phyloP scores from a whole-genome alignment of 2,888 invertebrate species.

The Nomada fucata region DNA sequence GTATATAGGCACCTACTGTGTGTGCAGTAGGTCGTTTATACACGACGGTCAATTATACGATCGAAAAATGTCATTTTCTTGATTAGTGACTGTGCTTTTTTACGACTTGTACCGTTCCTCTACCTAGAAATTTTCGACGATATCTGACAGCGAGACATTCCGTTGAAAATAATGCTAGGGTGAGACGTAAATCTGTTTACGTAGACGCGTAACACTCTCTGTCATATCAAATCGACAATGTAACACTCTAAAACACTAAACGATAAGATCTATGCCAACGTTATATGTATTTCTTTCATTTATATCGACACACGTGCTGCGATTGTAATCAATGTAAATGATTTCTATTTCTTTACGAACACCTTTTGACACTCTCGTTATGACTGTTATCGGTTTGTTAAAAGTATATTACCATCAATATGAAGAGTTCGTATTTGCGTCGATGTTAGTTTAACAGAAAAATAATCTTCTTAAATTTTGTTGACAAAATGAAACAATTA shows the following conservation, averaged over 20 bases:
- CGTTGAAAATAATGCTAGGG: slow-evolving; percentile 67
- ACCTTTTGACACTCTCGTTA: not conserved
- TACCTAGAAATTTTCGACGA: slow-evolving; percentile 16
- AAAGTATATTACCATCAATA: not conserved
- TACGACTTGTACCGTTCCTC: slow-evolving; percentile 3
- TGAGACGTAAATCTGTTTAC: slow-evolving; percentile 61
- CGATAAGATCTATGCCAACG: slow-evolving; percentile 11
- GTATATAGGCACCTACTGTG: slow-evolving; percentile 33
- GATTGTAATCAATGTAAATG: slow-evolving; percentile 13
- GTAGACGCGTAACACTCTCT: slow-evolving; percentile 39
- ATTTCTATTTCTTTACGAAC: not conserved
- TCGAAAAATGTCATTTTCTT: slow-evolving; percentile 57
- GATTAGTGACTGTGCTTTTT: slow-evolving; percentile 53
- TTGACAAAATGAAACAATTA: not conserved
- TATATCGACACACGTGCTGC: slow-evolving; percentile 14
- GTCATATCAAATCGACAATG: slow-evolving; percentile 45
- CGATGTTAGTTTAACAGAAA: not conserved
- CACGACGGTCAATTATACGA: slow-evolving; percentile 36
- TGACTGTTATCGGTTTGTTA: not conserved
- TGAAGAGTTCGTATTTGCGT: not conserved
- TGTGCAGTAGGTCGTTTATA: slow-evolving; percentile 34
- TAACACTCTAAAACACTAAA: slow-evolving; percentile 52
- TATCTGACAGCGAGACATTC: slow-evolving; percentile 39
- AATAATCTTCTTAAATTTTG: not conserved
- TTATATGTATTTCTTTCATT: not conserved